A percentile compares a stretch with the other conserved stretches of the same genome.
Evolutionary conservation across 2,113 vertebrate genomes (phyloP).

Genomic region (Phalacrocorax aristotelis): DNA sequence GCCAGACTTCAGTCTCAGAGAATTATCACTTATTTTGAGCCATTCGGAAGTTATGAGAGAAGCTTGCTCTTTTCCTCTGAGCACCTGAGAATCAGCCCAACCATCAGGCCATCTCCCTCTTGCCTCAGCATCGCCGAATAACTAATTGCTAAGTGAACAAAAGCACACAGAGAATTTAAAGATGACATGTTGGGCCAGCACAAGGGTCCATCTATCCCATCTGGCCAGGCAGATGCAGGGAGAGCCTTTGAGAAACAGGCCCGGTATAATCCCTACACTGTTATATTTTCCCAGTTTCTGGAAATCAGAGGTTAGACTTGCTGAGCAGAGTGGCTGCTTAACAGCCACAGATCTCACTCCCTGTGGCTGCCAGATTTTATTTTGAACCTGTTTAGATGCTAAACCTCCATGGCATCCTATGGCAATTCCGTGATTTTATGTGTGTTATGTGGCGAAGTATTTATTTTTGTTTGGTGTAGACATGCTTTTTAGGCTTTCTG

Average conservation of each 20-base stretch:
- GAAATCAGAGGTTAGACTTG: neutral
- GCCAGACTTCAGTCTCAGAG: neutral
- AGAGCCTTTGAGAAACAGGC: neutral
- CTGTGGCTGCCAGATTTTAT: neutral
- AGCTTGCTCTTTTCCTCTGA: neutral
- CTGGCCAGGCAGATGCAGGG: neutral
- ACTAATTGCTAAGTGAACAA: neutral
- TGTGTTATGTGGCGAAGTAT: neutral
- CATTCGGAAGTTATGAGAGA: neutral
- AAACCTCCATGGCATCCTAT: neutral
- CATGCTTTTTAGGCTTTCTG: neutral
- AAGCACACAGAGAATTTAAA: neutral
- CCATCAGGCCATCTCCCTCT: neutral
- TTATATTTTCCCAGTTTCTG: neutral
- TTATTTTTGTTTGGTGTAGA: neutral
- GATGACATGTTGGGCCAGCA: neutral
- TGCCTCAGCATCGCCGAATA: neutral
- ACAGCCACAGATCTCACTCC: neutral
- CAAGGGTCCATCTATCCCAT: neutral
- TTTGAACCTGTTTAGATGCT: neutral
- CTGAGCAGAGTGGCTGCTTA: neutral
- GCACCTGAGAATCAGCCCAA: neutral
- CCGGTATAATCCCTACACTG: neutral
- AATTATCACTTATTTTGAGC: neutral
- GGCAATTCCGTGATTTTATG: neutral